phyloP scores from a whole-genome alignment of 2,888 invertebrate genomes.

The Diplolepis rosae region DNA sequence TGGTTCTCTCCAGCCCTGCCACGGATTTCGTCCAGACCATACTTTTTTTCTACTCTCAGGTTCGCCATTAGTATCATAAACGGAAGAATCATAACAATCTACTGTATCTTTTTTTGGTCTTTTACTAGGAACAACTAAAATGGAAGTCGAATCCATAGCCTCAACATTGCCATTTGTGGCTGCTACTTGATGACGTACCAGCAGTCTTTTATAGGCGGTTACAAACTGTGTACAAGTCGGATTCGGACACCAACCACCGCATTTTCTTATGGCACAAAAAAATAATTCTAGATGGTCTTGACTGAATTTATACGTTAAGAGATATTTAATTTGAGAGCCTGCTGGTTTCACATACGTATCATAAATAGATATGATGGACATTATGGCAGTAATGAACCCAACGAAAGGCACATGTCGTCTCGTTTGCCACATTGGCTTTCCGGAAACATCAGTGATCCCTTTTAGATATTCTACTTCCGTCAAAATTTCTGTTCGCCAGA shows the following conservation, averaged over 20 bases:
- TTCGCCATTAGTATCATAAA: constrained; percentile 30
- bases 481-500: constrained; percentile 21
- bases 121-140: no score
- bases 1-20: not conserved
- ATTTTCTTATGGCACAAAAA: constrained; percentile 39
- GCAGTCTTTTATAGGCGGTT: no score
- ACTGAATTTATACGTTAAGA: constrained; percentile 39
- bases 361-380: constrained; percentile 27
- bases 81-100: no score
- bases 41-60: no score
- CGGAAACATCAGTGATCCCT: not conserved
- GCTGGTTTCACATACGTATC: constrained; percentile 32
- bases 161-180: no score
- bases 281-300: constrained; percentile 41
- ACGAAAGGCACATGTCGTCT: constrained; percentile 33
- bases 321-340: constrained; percentile 33
- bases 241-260: constrained; percentile 40
- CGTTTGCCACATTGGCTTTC: not conserved
- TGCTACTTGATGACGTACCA: no score
- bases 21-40: no score
- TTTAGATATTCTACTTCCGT: constrained; percentile 15
- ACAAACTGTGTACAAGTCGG: constrained; percentile 39
- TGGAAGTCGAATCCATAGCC: no score
- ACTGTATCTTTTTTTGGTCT: no score
- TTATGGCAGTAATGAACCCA: constrained; percentile 35